Conservation (phyloP, 2,888 invertebrate genomes). For the Girardia tigrina region DNA sequence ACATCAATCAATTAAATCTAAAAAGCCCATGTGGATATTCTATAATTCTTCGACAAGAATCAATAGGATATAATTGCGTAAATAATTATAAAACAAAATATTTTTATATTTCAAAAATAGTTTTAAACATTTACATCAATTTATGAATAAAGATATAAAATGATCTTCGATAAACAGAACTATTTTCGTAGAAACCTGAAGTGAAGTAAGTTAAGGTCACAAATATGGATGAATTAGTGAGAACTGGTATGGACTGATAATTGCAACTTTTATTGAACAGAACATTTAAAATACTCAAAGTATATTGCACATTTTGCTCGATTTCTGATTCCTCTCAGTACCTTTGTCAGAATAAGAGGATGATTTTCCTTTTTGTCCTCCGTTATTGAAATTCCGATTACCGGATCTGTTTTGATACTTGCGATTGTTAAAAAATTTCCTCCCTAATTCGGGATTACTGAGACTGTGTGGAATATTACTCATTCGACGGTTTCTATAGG, state of each 20-base stretch:
- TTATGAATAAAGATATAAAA: not conserved
- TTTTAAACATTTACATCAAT: not conserved
- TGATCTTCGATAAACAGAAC: not conserved
- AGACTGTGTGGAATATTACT: constrained; percentile 31
- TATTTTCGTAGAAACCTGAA: not conserved
- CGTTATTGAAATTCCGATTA: not conserved
- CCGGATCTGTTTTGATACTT: not conserved
- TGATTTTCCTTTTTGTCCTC: not conserved
- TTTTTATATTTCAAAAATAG: not conserved
- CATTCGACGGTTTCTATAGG: constrained; percentile 5
- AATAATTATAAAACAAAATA: too few relatives aligned
- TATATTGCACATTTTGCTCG: constrained; percentile 4
- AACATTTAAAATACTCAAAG: too few relatives aligned
- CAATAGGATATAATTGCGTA: too few relatives aligned
- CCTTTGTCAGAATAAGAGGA: not conserved
- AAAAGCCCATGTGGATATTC: too few relatives aligned
- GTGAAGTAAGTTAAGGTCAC: not conserved
- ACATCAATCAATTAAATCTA: too few relatives aligned
- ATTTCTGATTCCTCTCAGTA: not conserved
- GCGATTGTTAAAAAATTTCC: constrained; percentile 9
- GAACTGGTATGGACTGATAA: too few relatives aligned
- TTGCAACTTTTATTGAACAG: too few relatives aligned
- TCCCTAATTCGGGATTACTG: constrained; percentile 15
- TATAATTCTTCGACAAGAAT: too few relatives aligned
- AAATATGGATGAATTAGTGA: too few relatives aligned